Conservation (phyloP, 2,113 vertebrate species). For the Hydropotes inermis region DNA sequence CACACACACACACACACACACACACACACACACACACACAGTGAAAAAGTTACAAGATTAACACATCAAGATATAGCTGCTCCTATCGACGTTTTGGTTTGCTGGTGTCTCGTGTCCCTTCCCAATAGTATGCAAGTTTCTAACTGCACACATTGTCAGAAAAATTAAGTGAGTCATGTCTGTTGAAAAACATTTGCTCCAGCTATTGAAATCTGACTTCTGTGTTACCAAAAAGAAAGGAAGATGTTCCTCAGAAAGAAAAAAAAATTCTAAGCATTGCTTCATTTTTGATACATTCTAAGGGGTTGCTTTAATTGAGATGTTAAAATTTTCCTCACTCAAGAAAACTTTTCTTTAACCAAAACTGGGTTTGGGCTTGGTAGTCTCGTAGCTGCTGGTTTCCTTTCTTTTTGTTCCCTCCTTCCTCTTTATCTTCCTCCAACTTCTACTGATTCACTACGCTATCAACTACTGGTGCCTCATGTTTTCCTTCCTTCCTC, state of each 20-base stretch:
- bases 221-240: not conserved
- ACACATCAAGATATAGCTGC: not conserved
- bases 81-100: not conserved
- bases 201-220: constrained; percentile 30
- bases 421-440: not conserved
- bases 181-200: constrained; percentile 46
- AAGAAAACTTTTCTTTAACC: not conserved
- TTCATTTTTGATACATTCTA: not conserved
- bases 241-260: not conserved
- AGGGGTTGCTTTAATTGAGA: not conserved
- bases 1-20: rapidly evolving
- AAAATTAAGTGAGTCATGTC: not conserved
- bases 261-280: not conserved
- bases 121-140: not conserved
- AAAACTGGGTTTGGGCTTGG: not conserved
- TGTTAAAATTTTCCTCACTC: not conserved
- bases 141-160: constrained; percentile 33
- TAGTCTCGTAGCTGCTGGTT: not conserved
- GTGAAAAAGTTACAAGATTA: not conserved
- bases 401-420: not conserved
- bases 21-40: not conserved
- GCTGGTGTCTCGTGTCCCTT: not conserved
- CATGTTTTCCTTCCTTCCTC: not conserved
- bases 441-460: not conserved
- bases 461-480: not conserved